phyloP scores from a whole-genome alignment of 1,140 invertebrate species.

The Watersipora subatra region DNA sequence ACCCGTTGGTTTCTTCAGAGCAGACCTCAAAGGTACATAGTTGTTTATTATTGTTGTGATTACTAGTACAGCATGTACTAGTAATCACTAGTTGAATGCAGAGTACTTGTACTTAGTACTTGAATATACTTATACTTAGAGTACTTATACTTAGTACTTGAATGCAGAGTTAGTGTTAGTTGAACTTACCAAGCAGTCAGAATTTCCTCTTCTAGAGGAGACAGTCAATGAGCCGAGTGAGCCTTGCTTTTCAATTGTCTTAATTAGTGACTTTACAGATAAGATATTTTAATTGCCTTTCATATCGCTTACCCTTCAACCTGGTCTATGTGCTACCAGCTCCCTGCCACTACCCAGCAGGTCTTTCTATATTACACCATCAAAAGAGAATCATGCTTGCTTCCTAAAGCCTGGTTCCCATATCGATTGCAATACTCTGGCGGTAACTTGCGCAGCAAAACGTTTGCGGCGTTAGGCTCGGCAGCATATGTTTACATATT shows the following conservation, averaged over 20 bases:
- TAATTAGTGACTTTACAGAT: constrained; percentile 1
- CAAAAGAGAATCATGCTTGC: too few relatives aligned
- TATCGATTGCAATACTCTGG: too few relatives aligned
- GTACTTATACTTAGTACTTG: too few relatives aligned
- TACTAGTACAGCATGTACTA: not conserved
- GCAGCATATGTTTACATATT: too few relatives aligned
- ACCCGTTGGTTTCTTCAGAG: constrained; percentile 13
- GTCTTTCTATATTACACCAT: not conserved
- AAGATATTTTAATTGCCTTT: not conserved
- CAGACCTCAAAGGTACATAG: constrained; percentile 20
- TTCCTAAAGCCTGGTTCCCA: too few relatives aligned
- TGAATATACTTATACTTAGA: too few relatives aligned
- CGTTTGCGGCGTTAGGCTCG: too few relatives aligned
- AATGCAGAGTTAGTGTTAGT: too few relatives aligned
- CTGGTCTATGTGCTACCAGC: not conserved
- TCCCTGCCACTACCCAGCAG: not conserved
- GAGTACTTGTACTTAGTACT: too few relatives aligned
- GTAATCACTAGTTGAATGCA: not conserved
- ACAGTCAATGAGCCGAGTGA: not conserved
- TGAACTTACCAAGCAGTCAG: not conserved
- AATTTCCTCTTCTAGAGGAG: not conserved
- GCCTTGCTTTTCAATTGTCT: not conserved
- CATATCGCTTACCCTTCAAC: not conserved
- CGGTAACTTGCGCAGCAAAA: too few relatives aligned
- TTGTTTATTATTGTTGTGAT: constrained; percentile 13